These are phyloP conservation scores for Ramphastos sulfuratus DNA, from an alignment of 2,113 vertebrate genomes.

Conservation along the genomic window DNA sequence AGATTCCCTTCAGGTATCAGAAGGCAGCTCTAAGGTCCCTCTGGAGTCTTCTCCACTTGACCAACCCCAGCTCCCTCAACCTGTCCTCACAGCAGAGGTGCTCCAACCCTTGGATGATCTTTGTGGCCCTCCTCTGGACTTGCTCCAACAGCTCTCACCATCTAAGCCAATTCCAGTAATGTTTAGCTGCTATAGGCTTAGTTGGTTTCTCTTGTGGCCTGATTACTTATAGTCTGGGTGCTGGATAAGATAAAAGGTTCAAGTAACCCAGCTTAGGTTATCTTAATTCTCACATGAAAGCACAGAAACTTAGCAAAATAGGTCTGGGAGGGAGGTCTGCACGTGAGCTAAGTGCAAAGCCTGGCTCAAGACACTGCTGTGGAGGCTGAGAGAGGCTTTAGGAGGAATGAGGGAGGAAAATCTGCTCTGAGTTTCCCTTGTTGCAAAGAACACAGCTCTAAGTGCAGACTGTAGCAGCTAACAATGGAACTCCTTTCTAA, in stretches of 20 bases:
- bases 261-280: not conserved
- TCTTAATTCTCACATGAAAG: not conserved
- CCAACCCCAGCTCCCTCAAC: too few species aligned
- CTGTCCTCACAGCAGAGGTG: too few species aligned
- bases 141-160: not conserved
- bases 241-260: not conserved
- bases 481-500: conserved; percentile 9
- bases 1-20: too few species aligned
- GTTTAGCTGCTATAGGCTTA: not conserved
- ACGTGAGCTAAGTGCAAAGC: not conserved
- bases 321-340: not conserved
- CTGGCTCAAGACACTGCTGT: not conserved
- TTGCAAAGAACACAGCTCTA: not conserved
- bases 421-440: not conserved
- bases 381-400: not conserved
- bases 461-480: not conserved
- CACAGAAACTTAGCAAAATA: not conserved
- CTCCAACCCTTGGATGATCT: too few species aligned
- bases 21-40: too few species aligned
- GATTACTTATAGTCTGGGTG: not conserved
- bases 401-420: not conserved
- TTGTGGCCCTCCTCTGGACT: too few species aligned
- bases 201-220: not conserved
- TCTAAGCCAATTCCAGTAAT: not conserved
- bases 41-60: too few species aligned